Conservation (phyloP, 2,888 invertebrate genomes). For the Loripinus fragilis region DNA sequence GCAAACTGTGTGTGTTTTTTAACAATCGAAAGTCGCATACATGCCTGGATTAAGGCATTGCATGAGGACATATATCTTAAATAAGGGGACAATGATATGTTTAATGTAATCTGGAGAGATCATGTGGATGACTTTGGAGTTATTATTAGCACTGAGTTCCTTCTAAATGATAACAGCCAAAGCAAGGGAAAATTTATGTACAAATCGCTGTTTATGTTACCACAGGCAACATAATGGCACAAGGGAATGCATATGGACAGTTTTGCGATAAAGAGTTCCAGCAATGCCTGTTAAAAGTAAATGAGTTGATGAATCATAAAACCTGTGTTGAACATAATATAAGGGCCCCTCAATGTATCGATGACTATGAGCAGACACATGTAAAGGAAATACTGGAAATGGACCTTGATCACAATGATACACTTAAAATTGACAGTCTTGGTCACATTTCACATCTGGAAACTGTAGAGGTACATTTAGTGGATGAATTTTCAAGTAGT, state of each 20-base stretch:
- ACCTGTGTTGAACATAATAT: no score
- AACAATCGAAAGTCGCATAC: neutral
- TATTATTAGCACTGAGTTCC: neutral
- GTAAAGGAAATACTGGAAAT: no score
- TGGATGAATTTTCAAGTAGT: neutral
- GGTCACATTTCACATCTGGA: neutral
- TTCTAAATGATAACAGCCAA: neutral
- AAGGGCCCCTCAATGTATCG: no score
- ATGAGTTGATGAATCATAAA: neutral
- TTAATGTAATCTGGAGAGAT: neutral
- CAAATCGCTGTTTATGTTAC: neutral
- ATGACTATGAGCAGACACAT: no score
- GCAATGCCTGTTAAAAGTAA: neutral
- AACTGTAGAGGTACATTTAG: neutral
- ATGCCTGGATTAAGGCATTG: slow-evolving; percentile 5
- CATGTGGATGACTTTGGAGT: neutral
- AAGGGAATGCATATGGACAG: neutral
- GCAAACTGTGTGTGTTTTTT: no score
- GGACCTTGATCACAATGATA: no score
- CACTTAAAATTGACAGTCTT: no score
- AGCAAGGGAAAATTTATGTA: neutral
- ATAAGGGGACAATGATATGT: neutral
- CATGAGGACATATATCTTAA: neutral
- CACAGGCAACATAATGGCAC: neutral
- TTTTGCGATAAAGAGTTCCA: neutral